Evolutionary conservation across 1,140 invertebrate species (phyloP), one percentile per base, ranked within the genome.

Genomic region (Babylonia areolata): DNA sequence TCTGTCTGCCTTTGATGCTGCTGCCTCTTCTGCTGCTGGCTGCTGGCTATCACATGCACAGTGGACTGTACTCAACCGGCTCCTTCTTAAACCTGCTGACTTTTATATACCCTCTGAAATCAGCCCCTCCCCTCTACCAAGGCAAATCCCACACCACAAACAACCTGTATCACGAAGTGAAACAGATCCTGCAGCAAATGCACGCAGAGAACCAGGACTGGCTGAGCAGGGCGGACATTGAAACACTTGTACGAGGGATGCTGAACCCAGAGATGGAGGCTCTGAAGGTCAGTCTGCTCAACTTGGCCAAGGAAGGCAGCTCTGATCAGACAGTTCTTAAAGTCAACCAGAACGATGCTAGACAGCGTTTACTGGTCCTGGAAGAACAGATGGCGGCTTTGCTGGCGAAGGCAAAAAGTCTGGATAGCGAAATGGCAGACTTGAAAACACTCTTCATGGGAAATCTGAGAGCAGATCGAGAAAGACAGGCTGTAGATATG

Each of bases 311-410:
- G 39, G 81, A 75, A 33, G 88, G 81, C n/a, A 87, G 84, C 33
- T 81, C 77, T 37, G 88, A 89, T 69, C 85, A 85, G 86, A 82
- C 87, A 75, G 15, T n/a, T 37, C 37, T 75, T 23, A 64, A 64
- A n/a, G 58, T 64, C 58, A 64, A 23, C 23, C 58, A 64, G 58
- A 20, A 77, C 20, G 75, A 77, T 77, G 35, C 75, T 28, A 77
- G 35, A 77, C 75, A 40, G 35, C 75, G 75, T 20, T 31, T 77
- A 37, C 28, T 28, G 23, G 17, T 2, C 20, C 35, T 77, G 23
- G 75, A 77, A 37, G 5, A 77, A 40, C 35, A 77, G 75, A 28
- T 77, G 75, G 75, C 75, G 31, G 75, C 58, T 28, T 6, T 64
- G 15, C 6, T 5, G 5, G 58, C 58, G 15, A 64, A 64, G 58